phyloP scores from a whole-genome alignment of 30 jellyfish, hydroid and myxozoan species.

The Nemopilema nomurai region DNA sequence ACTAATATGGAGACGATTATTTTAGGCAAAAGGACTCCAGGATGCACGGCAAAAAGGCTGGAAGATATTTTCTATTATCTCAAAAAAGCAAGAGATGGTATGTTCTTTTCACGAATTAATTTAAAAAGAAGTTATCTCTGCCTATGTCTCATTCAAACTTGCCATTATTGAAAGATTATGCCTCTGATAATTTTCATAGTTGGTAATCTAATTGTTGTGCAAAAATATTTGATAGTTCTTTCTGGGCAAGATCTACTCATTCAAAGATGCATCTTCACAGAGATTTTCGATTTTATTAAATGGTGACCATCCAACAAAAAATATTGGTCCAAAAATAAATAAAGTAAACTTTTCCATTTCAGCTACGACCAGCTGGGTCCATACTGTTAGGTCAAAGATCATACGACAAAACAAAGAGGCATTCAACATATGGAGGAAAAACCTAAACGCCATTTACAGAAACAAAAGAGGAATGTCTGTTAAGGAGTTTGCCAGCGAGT shows the following conservation, averaged over 20 bases:
- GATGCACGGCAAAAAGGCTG: slow-evolving; percentile 7
- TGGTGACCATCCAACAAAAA: background rate
- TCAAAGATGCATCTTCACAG: too few species aligned
- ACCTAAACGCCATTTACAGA: slow-evolving; percentile 1
- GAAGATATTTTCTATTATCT: slow-evolving; percentile 14
- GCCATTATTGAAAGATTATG: background rate
- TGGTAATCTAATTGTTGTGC: too few species aligned
- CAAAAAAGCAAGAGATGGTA: slow-evolving; percentile 37
- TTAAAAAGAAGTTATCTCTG: too few species aligned
- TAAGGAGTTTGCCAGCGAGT: slow-evolving; percentile 22
- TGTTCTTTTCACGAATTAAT: background rate
- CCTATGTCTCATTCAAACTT: background rate
- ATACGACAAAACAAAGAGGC: slow-evolving; percentile 19
- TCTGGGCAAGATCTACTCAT: too few species aligned
- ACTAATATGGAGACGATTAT: background rate
- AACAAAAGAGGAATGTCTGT: slow-evolving; percentile 7
- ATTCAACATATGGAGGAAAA: slow-evolving; percentile 28
- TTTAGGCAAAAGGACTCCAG: background rate
- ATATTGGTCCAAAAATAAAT: background rate
- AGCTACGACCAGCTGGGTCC: slow-evolving; percentile 36
- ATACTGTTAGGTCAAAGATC: slow-evolving; percentile 14
- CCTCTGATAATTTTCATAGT: too few species aligned
- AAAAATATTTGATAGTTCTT: too few species aligned
- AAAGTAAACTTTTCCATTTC: background rate
- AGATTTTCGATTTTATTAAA: too few species aligned